Conservation (phyloP, 2,113 vertebrate species). For the Alosa alosa region DNA sequence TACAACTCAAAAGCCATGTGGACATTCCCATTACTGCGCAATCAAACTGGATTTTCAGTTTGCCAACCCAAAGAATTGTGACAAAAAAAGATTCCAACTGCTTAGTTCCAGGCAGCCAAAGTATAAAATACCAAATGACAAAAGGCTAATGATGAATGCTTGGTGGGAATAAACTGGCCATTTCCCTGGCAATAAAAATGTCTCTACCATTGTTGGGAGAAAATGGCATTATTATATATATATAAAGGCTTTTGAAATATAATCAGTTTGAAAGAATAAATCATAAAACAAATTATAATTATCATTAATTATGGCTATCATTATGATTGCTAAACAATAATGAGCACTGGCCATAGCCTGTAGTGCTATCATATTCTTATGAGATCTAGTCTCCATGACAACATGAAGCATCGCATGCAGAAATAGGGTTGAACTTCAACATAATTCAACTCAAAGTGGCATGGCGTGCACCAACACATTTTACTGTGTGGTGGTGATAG, state of each 20-base stretch:
- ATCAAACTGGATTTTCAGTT: background rate
- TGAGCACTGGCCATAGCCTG: background rate
- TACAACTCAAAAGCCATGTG: background rate
- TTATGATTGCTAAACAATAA: constrained; percentile 4
- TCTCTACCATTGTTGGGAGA: background rate
- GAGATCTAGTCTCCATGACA: constrained; percentile 8
- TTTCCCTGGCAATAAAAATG: background rate
- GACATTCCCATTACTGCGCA: background rate
- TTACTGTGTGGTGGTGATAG: background rate
- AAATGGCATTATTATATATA: background rate
- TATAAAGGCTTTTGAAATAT: constrained; percentile 4
- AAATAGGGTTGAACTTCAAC: background rate
- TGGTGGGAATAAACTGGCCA: background rate
- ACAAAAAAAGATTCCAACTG: background rate
- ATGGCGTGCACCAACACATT: background rate
- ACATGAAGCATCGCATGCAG: background rate
- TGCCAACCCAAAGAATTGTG: background rate
- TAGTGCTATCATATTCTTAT: background rate
- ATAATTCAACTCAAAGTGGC: background rate
- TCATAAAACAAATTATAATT: constrained; percentile 5
- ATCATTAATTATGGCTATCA: constrained; percentile 15
- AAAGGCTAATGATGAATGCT: constrained; percentile 6
- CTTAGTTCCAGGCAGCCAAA: background rate
- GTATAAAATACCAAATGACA: background rate
- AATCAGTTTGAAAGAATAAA: background rate